Conservation (phyloP, 30 jellyfish, hydroid and myxozoan species). For the Cassiopea xamachana region DNA sequence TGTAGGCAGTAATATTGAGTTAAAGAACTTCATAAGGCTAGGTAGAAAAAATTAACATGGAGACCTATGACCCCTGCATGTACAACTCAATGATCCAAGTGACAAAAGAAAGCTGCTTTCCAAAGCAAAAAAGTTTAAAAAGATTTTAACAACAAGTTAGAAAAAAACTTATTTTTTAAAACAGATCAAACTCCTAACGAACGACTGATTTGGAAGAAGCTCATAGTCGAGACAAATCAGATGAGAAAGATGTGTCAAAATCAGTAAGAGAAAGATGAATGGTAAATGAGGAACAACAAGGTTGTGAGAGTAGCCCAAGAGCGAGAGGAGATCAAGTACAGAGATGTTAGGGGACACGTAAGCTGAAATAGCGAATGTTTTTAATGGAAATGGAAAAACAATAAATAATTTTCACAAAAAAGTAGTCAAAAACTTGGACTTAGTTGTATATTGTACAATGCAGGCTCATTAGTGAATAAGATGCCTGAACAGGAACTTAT, state of each 20-base stretch:
- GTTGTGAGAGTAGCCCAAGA: conserved; percentile 55
- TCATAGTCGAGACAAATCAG: conserved; percentile 38
- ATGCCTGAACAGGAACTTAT: conserved; percentile 8
- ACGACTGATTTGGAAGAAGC: conserved; percentile 39
- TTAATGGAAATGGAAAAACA: background rate
- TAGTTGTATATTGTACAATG: conserved; percentile 22
- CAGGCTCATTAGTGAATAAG: conserved; percentile 34
- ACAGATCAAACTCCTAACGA: conserved; percentile 60
- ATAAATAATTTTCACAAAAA: background rate
- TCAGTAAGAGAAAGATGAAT: conserved; percentile 39
- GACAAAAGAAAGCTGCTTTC: conserved; percentile 43
- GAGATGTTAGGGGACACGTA: background rate
- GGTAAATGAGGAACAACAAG: conserved; percentile 51
- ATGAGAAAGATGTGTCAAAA: conserved; percentile 42
- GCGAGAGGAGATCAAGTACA: conserved; percentile 15
- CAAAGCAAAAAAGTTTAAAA: conserved; percentile 20
- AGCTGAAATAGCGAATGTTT: conserved; percentile 1
- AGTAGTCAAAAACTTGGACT: background rate
- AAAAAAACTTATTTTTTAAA: conserved; percentile 47
- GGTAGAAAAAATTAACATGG: conserved; percentile 36
- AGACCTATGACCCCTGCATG: conserved; percentile 28
- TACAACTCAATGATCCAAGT: conserved; percentile 9
- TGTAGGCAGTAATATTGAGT: conserved; percentile 25
- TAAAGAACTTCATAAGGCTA: conserved; percentile 28
- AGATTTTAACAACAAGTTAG: conserved; percentile 16